Evolutionary conservation across 2,888 invertebrate genomes (phyloP), one percentile per base, ranked within the genome.

Genomic region (Aleiodes leptofemur): DNA sequence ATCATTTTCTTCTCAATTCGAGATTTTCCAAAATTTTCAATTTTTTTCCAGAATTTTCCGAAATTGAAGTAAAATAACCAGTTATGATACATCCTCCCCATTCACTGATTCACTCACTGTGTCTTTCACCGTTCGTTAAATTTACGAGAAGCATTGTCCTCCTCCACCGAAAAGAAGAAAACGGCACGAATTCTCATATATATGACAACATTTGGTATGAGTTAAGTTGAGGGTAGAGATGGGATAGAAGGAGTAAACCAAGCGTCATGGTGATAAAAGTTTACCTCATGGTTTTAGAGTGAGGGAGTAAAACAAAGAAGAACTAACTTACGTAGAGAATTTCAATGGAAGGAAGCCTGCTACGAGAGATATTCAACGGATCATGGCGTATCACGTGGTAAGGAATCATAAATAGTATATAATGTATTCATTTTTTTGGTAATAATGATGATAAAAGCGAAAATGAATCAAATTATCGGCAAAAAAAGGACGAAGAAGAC

Each of bases 181-280:
- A 59, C 9, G n/a, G 13, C 57, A n/a, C 50, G 38, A 38, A 61
- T 61, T 38, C 61, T 9, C 64, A 23, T 64, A 64, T 59, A 59
- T 31, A 13, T 43, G 48, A 14, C 14, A 43, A 16, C 48, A 16
- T 48, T 34, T 16, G 43, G 11, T 7, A 23, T 56, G 64, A 23
- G 64, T 34, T 31, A 31, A 23, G 11, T 34, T 34, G 34, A 34
- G 34, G 55, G n/a, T 43, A 57, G 59, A 23, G 48, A 48, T 50
- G 43, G 55, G 66, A 43, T 43, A 50, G 55, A 73, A 6, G n/a
- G 38, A 68, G 68, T 56, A 66, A 73, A 56, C 66, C 66, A 16
- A 53, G 56, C 72, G 66, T 73, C 66, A 66, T 53, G 73, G 68
- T 66, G 73, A 73, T 73, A 73, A 73, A 73, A 73, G 68, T 73